Evolutionary conservation across 1,140 invertebrate genomes (phyloP).

Genomic region (Drosophila gunungcola): DNA sequence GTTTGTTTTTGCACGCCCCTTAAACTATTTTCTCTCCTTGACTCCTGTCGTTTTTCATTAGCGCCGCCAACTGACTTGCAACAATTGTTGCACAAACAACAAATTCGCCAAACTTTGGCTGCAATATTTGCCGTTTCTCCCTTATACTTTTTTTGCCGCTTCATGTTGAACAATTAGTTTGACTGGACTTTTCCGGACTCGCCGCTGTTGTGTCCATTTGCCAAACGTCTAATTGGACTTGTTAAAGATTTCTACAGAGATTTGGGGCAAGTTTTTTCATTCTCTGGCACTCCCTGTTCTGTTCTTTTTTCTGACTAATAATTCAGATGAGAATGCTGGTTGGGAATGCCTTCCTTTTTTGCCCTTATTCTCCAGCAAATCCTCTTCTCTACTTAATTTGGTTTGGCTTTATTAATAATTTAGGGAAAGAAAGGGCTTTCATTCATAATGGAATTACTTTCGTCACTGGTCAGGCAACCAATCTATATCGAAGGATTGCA

Average conservation of each 20-base stretch:
- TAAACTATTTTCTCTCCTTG: not conserved
- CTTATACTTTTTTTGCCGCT: slow-evolving; percentile 55
- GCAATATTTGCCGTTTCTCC: slow-evolving; percentile 59
- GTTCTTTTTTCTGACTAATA: slow-evolving; percentile 26
- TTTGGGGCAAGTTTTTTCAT: slow-evolving; percentile 63
- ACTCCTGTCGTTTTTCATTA: slow-evolving; percentile 76
- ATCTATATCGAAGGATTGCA: slow-evolving; percentile 28
- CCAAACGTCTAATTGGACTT: slow-evolving; percentile 81
- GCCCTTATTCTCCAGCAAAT: slow-evolving; percentile 1
- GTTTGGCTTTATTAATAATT: slow-evolving; percentile 47
- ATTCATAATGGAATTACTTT: slow-evolving; percentile 44
- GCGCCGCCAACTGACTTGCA: slow-evolving; percentile 78
- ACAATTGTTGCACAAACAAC: slow-evolving; percentile 74
- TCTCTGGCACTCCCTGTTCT: slow-evolving; percentile 1
- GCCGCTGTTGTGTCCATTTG: slow-evolving; percentile 70
- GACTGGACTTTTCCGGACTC: slow-evolving; percentile 31
- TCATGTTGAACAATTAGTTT: slow-evolving; percentile 82
- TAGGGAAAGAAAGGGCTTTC: slow-evolving; percentile 24
- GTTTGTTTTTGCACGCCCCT: slow-evolving; percentile 13
- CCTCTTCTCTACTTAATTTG: slow-evolving; percentile 33
- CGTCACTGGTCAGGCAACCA: slow-evolving; percentile 7
- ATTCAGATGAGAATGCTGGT: slow-evolving; percentile 11
- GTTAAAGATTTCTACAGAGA: slow-evolving; percentile 82
- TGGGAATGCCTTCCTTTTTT: not conserved
- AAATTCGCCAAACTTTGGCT: slow-evolving; percentile 57